phyloP scores from a whole-genome alignment of 2,113 vertebrate genomes.

The Saimiri boliviensis region DNA sequence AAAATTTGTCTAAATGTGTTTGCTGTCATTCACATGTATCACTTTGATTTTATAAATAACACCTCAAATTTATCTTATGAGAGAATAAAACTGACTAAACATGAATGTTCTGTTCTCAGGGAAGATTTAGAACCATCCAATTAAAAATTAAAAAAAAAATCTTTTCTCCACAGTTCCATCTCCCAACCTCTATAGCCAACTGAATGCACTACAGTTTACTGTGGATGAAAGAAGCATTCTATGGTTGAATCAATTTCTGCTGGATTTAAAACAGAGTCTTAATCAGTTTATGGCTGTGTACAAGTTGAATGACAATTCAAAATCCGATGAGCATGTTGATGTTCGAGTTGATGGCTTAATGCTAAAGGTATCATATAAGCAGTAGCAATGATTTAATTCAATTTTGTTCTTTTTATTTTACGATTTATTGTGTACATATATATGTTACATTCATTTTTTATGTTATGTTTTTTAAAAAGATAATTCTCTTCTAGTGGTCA shows the following conservation, averaged over 20 bases:
- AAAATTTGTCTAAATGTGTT: conserved; percentile 19
- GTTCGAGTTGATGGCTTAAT: conserved; percentile 96
- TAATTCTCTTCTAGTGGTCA: background rate
- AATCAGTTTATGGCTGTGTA: conserved; percentile 98
- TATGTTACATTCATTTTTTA: background rate
- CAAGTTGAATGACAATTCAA: conserved; percentile 95
- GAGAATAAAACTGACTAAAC: background rate
- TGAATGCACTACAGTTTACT: conserved; percentile 97
- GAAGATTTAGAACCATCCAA: conserved; percentile 32
- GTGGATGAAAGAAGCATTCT: conserved; percentile 96
- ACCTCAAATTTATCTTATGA: background rate
- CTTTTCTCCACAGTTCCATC: conserved; percentile 91
- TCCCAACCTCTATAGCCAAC: conserved; percentile 95
- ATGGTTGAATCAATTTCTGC: conserved; percentile 97
- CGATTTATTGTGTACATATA: background rate
- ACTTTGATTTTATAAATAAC: conserved; percentile 31
- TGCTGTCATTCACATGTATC: background rate
- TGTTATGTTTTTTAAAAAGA: background rate
- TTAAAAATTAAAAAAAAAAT: background rate
- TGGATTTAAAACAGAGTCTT: conserved; percentile 97
- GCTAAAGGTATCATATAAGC: conserved; percentile 90
- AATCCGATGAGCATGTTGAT: conserved; percentile 97
- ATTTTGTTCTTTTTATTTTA: conserved; percentile 24
- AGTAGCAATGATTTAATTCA: background rate
- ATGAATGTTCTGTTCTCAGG: conserved; percentile 31